Conservation (phyloP, 1,140 invertebrate species). For the Cataglyphis hispanica region DNA sequence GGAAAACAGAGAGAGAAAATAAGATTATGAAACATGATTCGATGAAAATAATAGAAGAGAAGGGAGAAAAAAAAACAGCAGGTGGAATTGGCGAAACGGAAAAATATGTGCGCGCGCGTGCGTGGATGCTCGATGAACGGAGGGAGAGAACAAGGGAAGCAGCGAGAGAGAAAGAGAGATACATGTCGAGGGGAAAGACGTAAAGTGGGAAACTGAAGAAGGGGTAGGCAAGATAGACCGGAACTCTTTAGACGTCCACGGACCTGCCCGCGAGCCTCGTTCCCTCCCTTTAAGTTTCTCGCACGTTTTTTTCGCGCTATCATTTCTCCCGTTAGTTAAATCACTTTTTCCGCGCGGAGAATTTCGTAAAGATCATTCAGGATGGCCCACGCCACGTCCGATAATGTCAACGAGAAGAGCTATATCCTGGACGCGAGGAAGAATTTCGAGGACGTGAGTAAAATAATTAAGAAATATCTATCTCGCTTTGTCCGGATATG, state of each 20-base stretch:
- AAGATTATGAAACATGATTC: background rate
- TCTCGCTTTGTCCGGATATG: background rate
- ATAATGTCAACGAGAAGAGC: slow-evolving; percentile 82
- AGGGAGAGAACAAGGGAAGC: slow-evolving; percentile 30
- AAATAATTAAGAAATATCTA: background rate
- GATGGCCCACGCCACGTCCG: slow-evolving; percentile 73
- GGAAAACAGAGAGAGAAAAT: background rate
- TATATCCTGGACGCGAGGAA: slow-evolving; percentile 84
- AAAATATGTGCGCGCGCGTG: slow-evolving; percentile 40
- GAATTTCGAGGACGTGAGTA: slow-evolving; percentile 83
- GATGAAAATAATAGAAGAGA: background rate
- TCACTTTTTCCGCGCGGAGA: background rate
- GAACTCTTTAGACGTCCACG: slow-evolving; percentile 68
- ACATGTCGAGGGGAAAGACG: slow-evolving; percentile 34
- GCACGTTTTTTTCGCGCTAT: slow-evolving; percentile 59
- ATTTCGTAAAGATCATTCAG: background rate
- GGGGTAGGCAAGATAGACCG: slow-evolving; percentile 45
- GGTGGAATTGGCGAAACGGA: slow-evolving; percentile 9
- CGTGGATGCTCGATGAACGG: slow-evolving; percentile 7
- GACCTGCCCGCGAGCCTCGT: slow-evolving; percentile 41
- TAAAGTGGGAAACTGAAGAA: slow-evolving; percentile 22
- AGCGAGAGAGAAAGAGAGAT: background rate
- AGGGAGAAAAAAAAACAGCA: background rate
- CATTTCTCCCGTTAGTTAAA: slow-evolving; percentile 53
- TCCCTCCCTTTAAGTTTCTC: slow-evolving; percentile 68